These are phyloP conservation scores for Diachasmimorpha longicaudata DNA, from an alignment of 1,140 invertebrate species.

Conservation along the genomic window DNA sequence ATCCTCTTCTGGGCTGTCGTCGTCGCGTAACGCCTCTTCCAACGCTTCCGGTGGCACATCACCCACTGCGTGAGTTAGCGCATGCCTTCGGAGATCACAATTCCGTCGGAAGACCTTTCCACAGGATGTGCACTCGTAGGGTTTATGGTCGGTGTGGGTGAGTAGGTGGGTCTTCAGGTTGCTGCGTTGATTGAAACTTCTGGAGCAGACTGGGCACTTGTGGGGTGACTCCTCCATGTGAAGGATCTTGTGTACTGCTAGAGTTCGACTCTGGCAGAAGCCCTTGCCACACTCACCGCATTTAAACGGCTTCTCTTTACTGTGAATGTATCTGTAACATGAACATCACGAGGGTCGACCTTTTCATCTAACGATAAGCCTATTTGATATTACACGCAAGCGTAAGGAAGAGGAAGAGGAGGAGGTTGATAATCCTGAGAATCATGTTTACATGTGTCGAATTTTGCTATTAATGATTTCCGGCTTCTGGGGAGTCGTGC, in stretches of 20 bases:
- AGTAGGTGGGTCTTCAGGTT: conserved; percentile 94
- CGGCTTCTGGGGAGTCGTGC: not conserved
- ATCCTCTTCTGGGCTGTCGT: conserved; percentile 65
- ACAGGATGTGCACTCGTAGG: conserved; percentile 90
- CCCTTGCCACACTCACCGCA: conserved; percentile 95
- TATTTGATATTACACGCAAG: too few species aligned
- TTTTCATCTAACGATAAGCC: too few species aligned
- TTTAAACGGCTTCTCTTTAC: conserved; percentile 97
- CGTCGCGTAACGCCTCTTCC: conserved; percentile 71
- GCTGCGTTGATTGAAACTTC: conserved; percentile 89
- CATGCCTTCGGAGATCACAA: conserved; percentile 84
- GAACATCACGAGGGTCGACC: too few species aligned
- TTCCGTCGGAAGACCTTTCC: conserved; percentile 87
- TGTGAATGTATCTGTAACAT: conserved; percentile 90
- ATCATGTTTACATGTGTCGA: too few species aligned
- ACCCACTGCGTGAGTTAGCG: conserved; percentile 83
- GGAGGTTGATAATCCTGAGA: too few species aligned
- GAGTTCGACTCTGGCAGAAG: conserved; percentile 92
- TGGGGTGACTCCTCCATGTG: conserved; percentile 92
- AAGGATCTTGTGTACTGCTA: conserved; percentile 92
- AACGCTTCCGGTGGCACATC: conserved; percentile 75
- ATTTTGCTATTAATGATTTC: too few species aligned
- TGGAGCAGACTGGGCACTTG: conserved; percentile 88
- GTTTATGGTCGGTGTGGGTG: conserved; percentile 94
- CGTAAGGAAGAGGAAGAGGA: too few species aligned